These are phyloP conservation scores for Colinus virginianus DNA, from an alignment of 2,113 vertebrate genomes.

Conservation along the genomic window DNA sequence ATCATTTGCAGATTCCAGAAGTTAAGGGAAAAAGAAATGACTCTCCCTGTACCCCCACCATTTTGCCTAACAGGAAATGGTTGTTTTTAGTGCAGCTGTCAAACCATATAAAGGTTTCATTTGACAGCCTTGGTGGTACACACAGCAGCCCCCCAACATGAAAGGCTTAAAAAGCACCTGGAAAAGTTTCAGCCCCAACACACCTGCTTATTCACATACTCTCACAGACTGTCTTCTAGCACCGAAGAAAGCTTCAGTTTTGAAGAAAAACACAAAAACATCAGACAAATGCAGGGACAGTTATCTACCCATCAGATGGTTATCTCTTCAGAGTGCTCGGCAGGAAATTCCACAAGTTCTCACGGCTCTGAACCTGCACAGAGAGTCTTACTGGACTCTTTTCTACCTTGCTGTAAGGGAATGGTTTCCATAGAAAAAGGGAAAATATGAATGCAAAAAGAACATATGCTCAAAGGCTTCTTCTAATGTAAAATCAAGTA, in stretches of 20 bases:
- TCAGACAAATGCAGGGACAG: neutral
- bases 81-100: neutral
- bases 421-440: neutral
- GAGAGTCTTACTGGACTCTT: neutral
- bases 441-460: neutral
- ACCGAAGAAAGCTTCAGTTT: neutral
- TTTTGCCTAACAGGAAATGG: neutral
- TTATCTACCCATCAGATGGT: conserved; percentile 47
- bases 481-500: neutral
- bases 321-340: neutral
- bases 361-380: neutral
- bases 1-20: neutral
- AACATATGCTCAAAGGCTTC: neutral
- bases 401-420: neutral
- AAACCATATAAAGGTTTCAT: neutral
- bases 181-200: neutral
- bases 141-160: neutral
- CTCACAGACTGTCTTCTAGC: neutral
- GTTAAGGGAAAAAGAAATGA: neutral
- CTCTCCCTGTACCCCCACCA: neutral
- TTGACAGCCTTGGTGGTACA: fast-evolving
- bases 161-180: neutral
- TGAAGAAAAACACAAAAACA: neutral
- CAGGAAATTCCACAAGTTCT: conserved; percentile 55
- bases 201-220: conserved; percentile 1